These are phyloP conservation scores for Drosophila fungiperda DNA, from an alignment of 2,888 invertebrate species.

Conservation along the genomic window DNA sequence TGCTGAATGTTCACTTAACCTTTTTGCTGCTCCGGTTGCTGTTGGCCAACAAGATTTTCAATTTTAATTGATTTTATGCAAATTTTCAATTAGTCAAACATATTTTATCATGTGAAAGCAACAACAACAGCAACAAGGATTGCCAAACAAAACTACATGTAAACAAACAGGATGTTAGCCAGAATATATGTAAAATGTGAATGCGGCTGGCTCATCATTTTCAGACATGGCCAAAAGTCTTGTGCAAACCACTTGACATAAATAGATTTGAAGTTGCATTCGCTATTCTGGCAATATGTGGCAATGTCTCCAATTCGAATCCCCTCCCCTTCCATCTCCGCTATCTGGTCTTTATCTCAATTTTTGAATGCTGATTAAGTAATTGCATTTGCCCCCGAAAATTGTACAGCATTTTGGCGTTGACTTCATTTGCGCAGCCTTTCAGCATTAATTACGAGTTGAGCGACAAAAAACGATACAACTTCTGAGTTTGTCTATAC, in stretches of 20 bases:
- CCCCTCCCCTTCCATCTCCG: neutral
- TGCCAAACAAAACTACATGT: constrained; percentile 51
- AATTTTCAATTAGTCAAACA: constrained; percentile 80
- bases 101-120: constrained; percentile 50
- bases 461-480: constrained; percentile 48
- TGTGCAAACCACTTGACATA: constrained; percentile 73
- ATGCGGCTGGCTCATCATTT: constrained; percentile 16
- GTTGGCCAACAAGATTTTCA: constrained; percentile 74
- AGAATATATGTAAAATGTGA: constrained; percentile 6
- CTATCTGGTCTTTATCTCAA: constrained; percentile 24
- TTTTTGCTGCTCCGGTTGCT: constrained; percentile 41
- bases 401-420: constrained; percentile 76
- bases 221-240: constrained; percentile 41
- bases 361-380: constrained; percentile 74
- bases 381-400: constrained; percentile 73
- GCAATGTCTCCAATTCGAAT: constrained; percentile 6
- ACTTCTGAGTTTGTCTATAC: constrained; percentile 26
- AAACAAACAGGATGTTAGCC: constrained; percentile 18
- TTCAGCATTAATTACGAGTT: constrained; percentile 73
- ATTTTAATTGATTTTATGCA: constrained; percentile 81
- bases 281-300: constrained; percentile 16
- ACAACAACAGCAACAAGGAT: constrained; percentile 28
- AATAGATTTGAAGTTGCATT: constrained; percentile 66
- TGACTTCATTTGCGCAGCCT: constrained; percentile 76
- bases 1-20: constrained; percentile 73